Conservation (phyloP, 1,140 invertebrate species). For the Sinella curviseta region DNA sequence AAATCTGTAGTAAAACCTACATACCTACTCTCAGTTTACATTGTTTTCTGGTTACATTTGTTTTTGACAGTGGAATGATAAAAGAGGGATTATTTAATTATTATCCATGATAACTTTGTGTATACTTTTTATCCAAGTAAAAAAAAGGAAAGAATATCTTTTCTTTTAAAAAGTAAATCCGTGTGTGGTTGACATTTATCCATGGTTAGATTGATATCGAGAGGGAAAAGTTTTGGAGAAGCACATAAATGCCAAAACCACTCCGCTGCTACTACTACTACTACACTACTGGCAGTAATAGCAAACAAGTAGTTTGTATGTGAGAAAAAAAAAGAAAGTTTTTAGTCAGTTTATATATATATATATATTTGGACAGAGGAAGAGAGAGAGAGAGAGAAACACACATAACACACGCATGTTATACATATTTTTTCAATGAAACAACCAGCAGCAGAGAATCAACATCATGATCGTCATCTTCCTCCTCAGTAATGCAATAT, state of each 20-base stretch:
- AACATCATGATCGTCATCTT: not conserved
- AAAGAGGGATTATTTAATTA: not conserved
- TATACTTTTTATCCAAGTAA: not conserved
- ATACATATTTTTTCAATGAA: not conserved
- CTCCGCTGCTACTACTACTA: too few species aligned
- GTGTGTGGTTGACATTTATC: slow-evolving; percentile 8
- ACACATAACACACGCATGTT: not conserved
- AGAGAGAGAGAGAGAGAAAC: too few species aligned
- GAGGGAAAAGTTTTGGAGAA: not conserved
- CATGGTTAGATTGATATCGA: not conserved
- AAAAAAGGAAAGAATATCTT: not conserved
- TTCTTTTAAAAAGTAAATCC: too few species aligned
- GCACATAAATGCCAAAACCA: slow-evolving; percentile 14
- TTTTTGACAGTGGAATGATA: slow-evolving; percentile 10
- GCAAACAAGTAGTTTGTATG: not conserved
- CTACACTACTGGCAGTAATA: slow-evolving; percentile 2
- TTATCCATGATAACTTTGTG: not conserved
- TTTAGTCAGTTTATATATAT: too few species aligned
- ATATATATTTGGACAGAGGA: too few species aligned
- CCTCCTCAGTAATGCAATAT: not conserved
- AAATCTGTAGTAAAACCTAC: not conserved
- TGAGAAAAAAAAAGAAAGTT: not conserved
- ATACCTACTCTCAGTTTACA: not conserved
- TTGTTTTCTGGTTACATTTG: not conserved
- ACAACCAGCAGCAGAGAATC: not conserved